Percentiles rank a stretch among this genome's conserved stretches.
Evolutionary conservation across 2,113 vertebrate genomes (phyloP).

Genomic region (Craseonycteris thonglongyai): DNA sequence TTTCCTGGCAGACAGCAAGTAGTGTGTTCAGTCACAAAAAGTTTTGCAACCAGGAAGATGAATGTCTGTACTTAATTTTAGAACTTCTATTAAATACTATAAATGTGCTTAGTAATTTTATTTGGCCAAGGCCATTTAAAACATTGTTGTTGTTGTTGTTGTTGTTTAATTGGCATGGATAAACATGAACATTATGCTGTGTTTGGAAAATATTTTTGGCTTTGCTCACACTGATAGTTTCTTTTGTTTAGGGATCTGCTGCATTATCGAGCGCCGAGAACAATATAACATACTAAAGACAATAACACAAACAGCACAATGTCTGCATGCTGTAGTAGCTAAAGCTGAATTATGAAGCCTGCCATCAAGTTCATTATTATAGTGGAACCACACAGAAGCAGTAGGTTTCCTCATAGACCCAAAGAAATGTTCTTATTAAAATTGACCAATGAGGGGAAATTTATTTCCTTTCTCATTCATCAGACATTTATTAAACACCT

Average conservation of each 20-base stretch:
- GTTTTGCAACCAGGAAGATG: constrained; percentile 55
- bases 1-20: neutral
- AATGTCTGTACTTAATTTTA: constrained; percentile 52
- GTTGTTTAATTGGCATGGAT: neutral
- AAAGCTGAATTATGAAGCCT: neutral
- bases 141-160: neutral
- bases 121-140: constrained; percentile 35
- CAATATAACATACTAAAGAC: neutral
- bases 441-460: neutral
- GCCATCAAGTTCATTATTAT: neutral
- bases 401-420: neutral
- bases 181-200: neutral
- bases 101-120: constrained; percentile 44
- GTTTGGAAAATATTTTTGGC: neutral
- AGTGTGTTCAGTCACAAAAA: constrained; percentile 4
- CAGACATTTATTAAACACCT: neutral
- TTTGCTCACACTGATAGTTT: neutral
- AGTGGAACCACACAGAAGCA: neutral
- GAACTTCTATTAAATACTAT: constrained; percentile 42
- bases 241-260: neutral
- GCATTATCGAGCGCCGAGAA: neutral
- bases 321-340: neutral
- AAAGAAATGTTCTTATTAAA: neutral
- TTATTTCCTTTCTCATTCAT: neutral
- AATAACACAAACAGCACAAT: fast-evolving